These are phyloP conservation scores for Centropyge bicolor DNA, from an alignment of 2,797 vertebrate genomes.

Conservation along the genomic window DNA sequence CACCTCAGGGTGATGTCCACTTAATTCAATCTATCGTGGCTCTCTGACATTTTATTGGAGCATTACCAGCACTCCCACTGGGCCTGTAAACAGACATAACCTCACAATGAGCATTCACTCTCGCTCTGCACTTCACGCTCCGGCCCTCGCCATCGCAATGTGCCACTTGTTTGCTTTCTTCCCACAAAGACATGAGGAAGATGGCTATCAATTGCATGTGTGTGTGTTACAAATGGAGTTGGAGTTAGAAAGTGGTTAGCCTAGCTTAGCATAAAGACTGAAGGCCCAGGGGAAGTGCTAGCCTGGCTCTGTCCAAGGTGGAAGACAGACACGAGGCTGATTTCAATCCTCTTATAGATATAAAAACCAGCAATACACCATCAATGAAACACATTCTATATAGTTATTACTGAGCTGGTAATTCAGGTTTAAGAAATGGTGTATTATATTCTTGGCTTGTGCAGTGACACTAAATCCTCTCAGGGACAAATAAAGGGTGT, in stretches of 20 bases:
- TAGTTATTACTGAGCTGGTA: neutral
- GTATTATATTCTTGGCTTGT: neutral
- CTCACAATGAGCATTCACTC: conserved; percentile 14
- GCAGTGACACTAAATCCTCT: neutral
- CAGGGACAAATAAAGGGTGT: neutral
- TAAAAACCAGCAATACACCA: neutral
- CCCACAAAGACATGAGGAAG: no score
- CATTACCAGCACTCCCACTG: conserved; percentile 26
- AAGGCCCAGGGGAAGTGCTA: neutral
- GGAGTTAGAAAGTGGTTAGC: neutral
- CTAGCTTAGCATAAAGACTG: neutral
- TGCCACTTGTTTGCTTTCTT: neutral
- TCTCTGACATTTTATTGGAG: conserved; percentile 52
- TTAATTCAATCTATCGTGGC: conserved; percentile 55
- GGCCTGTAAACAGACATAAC: conserved; percentile 36
- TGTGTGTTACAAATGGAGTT: neutral
- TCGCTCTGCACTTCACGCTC: neutral
- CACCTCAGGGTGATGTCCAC: conserved; percentile 49
- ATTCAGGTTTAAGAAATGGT: neutral
- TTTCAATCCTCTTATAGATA: neutral
- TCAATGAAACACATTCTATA: neutral
- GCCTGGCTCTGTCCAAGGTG: neutral
- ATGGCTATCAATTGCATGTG: no score
- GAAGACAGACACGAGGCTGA: neutral
- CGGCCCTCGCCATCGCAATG: neutral